These are phyloP conservation scores for Paracanthobrama guichenoti DNA, from an alignment of 2,113 vertebrate genomes.

Conservation along the genomic window DNA sequence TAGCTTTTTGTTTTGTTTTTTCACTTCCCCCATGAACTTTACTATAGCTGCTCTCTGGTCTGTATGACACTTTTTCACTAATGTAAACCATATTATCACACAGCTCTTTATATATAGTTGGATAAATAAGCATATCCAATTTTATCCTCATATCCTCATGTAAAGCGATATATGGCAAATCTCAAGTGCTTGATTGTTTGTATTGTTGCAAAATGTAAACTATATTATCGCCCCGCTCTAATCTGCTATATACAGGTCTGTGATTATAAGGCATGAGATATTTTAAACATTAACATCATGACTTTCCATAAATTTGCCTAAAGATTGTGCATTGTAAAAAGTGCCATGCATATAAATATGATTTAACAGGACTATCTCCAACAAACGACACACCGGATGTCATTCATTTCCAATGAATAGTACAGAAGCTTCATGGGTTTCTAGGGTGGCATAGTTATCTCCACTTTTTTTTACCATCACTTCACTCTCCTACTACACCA, in stretches of 20 bases:
- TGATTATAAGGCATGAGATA: not conserved
- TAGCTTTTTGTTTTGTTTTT: not conserved
- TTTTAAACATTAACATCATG: not conserved
- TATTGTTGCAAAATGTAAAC: not conserved
- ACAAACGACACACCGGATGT: not conserved
- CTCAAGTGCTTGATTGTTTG: not conserved
- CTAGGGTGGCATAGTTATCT: too few species aligned
- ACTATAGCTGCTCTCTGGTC: not conserved
- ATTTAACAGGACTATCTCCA: not conserved
- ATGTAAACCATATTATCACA: not conserved
- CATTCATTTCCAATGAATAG: not conserved
- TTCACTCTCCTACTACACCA: too few species aligned
- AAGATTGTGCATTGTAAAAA: not conserved
- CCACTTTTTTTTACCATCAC: too few species aligned
- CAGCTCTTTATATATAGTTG: not conserved
- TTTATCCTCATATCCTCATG: not conserved
- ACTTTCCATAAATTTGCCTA: not conserved
- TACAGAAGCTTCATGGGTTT: not conserved
- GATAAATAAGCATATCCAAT: not conserved
- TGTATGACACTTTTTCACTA: not conserved
- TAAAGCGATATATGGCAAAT: not conserved
- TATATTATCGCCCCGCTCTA: not conserved
- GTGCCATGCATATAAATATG: not conserved
- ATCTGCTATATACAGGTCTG: too few species aligned
- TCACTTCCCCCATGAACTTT: not conserved